Base-by-base conservation (phyloP, 2,113 vertebrate genomes). In the Brachionichthys hirsutus region DNA sequence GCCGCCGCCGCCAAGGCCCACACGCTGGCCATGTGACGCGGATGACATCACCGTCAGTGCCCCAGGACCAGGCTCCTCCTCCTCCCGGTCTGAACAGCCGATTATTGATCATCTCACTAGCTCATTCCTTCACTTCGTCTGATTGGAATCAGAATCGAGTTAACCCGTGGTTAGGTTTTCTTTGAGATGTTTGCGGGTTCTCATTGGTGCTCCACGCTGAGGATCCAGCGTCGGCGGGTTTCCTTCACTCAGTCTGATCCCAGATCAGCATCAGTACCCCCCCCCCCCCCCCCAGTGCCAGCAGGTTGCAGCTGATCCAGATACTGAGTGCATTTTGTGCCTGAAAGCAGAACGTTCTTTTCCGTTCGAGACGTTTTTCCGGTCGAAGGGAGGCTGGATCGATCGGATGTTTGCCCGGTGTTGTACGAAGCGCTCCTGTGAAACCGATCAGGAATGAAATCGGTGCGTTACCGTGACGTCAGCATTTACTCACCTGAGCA, bases 1-100 rank as follows among this genome's bases (percentile, higher is more conserved):
- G 92, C 92, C 0, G 93, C 94, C 4, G 95, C 96, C 51, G 93
- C 93, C 79, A 93, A 93, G 16, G 95, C 97, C 68, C 92, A 94
- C 53, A 89, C 88, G 20, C 92, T 98, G 77, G 88, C 92, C 9
- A 93, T 90, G 19, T 98, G 93, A 98, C 34, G 12, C 2, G 18
- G 60, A 66, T 67, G 15, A 24, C 73, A 49, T 42, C 34, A 35
- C 34, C 34, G 5, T 4, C 34, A 35, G 34, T 35, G 34, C 34
- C 34, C 34, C 34, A 9, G 34, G 4, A 35, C 34, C 34, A 9
- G 34, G 34, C 4, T 35, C 34, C n/a, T n/a, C n/a, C n/a, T n/a
- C n/a, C n/a, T n/a, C n/a, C n/a, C n/a, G 34, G 34, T 35, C 9
- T 9, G 4, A 9, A 35, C 5, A 35, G 34, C 34, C 9, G 34